phyloP scores from a whole-genome alignment of 92 coral and sea anemone genomes.

The Zoanthus sociatus region DNA sequence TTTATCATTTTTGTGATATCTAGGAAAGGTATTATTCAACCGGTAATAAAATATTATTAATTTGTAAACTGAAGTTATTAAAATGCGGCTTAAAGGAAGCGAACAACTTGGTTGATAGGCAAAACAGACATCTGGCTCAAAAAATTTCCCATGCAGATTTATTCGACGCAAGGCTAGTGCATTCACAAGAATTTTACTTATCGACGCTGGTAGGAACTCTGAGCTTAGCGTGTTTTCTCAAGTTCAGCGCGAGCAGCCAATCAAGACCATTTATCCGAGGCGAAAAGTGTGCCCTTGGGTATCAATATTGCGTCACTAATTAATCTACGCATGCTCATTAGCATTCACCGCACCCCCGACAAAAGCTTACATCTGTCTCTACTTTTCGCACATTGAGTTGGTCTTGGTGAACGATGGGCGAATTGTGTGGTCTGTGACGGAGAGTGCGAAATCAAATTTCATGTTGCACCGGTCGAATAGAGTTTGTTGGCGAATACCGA shows the following conservation, averaged over 20 bases:
- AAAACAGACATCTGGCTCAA: slow-evolving; percentile 5
- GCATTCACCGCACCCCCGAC: slow-evolving; percentile 83
- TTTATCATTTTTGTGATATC: slow-evolving; percentile 20
- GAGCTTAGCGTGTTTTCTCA: slow-evolving; percentile 53
- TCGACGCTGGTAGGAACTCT: slow-evolving; percentile 39
- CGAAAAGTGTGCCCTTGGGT: slow-evolving; percentile 71
- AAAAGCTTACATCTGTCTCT: slow-evolving; percentile 84
- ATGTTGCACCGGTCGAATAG: slow-evolving; percentile 69
- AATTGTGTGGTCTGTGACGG: slow-evolving; percentile 33
- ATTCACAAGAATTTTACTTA: slow-evolving; percentile 9
- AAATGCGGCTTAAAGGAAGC: slow-evolving; percentile 20
- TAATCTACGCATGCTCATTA: slow-evolving; percentile 87
- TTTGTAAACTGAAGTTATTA: slow-evolving; percentile 19
- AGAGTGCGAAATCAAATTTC: slow-evolving; percentile 55
- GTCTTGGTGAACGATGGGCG: slow-evolving; percentile 43
- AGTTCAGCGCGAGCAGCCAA: slow-evolving; percentile 43
- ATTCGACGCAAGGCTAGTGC: background rate
- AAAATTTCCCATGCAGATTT: slow-evolving; percentile 41
- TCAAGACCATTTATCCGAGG: slow-evolving; percentile 50
- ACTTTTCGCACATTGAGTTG: slow-evolving; percentile 56
- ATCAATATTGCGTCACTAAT: slow-evolving; percentile 73
- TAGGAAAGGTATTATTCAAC: slow-evolving; percentile 3
- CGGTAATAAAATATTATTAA: slow-evolving; percentile 20
- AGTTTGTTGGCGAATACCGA: slow-evolving; percentile 56
- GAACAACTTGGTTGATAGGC: background rate